A percentile compares a stretch with the other conserved stretches of the same genome.
Conservation (phyloP, 2,113 vertebrate genomes). For the Misgurnus anguillicaudatus region DNA sequence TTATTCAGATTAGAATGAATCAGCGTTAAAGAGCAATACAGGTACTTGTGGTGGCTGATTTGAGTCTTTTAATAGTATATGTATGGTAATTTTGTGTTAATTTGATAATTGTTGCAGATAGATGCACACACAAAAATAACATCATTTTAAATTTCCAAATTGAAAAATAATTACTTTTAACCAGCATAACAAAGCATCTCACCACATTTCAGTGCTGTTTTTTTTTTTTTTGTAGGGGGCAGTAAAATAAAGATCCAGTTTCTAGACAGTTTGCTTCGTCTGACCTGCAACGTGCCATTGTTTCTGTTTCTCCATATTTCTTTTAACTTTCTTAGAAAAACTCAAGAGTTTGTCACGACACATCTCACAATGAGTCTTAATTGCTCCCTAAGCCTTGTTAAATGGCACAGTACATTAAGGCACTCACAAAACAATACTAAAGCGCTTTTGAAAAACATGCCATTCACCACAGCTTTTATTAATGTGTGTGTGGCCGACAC, state of each 20-base stretch:
- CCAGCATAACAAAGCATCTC: neutral
- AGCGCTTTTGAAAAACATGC: slow-evolving; percentile 21
- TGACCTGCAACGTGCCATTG: slow-evolving; percentile 26
- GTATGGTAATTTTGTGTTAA: neutral
- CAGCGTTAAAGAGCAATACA: slow-evolving; percentile 18
- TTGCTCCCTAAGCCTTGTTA: slow-evolving; percentile 17
- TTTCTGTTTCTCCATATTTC: neutral
- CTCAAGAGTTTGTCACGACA: slow-evolving; percentile 32
- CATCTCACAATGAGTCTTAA: slow-evolving; percentile 36
- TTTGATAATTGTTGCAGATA: neutral
- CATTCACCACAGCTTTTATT: neutral
- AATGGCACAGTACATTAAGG: slow-evolving; percentile 40
- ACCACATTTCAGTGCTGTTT: neutral
- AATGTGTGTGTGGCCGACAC: neutral
- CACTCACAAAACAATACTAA: slow-evolving; percentile 31
- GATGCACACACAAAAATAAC: neutral
- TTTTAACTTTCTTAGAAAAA: slow-evolving; percentile 21
- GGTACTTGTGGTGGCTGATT: neutral
- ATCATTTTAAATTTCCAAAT: neutral
- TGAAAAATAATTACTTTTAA: slow-evolving; percentile 10
- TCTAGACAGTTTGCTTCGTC: slow-evolving; percentile 18
- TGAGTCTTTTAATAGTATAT: neutral
- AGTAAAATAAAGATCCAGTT: neutral
- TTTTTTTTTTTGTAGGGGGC: neutral
- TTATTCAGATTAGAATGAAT: neutral